Evolutionary conservation across 2,113 vertebrate species (phyloP).

Genomic region (Thunnus maccoyii): DNA sequence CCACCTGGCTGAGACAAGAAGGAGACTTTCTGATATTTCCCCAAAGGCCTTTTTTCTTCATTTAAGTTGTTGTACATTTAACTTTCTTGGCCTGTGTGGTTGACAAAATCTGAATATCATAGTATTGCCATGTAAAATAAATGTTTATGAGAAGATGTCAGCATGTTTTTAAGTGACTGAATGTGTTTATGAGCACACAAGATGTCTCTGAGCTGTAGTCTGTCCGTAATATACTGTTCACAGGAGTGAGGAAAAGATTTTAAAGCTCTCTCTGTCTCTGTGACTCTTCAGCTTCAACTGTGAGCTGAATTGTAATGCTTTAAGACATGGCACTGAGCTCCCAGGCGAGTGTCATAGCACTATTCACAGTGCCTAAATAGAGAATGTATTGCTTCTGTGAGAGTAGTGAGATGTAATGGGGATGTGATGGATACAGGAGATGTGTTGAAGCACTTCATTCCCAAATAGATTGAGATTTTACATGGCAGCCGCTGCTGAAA

Average conservation of each 20-base stretch:
- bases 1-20: too few relatives aligned
- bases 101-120: too few relatives aligned
- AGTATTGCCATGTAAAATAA: too few relatives aligned
- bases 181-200: too few relatives aligned
- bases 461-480: neutral
- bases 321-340: neutral
- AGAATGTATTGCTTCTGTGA: constrained; percentile 26
- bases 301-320: constrained; percentile 57
- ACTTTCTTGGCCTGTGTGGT: too few relatives aligned
- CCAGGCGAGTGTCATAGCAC: constrained; percentile 15
- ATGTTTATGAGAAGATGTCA: too few relatives aligned
- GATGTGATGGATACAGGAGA: constrained; percentile 21
- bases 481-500: neutral
- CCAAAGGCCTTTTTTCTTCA: too few relatives aligned
- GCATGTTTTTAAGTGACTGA: too few relatives aligned
- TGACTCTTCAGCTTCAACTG: constrained; percentile 33
- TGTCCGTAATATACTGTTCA: neutral
- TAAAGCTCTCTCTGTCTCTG: neutral
- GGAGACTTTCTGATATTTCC: too few relatives aligned
- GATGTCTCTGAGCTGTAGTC: neutral
- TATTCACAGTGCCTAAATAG: neutral
- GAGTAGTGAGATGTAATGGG: neutral
- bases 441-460: neutral
- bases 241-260: neutral
- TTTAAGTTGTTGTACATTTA: too few relatives aligned